Percentiles rank a stretch among this genome's conserved stretches.
phyloP scores from a whole-genome alignment of 2,888 invertebrate genomes.

The Xestia c-nigrum region DNA sequence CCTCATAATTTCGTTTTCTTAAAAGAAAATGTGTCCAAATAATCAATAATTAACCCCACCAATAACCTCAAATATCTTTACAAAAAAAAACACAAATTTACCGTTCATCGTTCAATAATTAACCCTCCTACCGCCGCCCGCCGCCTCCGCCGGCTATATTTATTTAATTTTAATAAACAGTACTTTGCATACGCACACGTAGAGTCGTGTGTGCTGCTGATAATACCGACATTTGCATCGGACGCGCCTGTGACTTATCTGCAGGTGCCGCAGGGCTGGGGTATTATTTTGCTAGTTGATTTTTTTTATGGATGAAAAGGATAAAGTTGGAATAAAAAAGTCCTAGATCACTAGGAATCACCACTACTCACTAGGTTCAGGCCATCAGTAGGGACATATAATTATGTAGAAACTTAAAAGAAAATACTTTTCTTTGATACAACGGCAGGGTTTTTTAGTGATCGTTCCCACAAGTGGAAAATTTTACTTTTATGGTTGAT shows the following conservation, averaged over 20 bases:
- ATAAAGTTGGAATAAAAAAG: not conserved
- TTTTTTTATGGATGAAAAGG: not conserved
- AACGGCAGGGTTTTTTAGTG: not conserved
- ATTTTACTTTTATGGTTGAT: not conserved
- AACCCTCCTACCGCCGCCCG: conserved; percentile 32
- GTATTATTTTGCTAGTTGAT: not conserved
- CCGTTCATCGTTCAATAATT: not conserved
- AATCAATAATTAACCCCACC: not conserved
- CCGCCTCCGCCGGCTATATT: conserved; percentile 75
- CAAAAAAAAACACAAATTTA: not conserved
- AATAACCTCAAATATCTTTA: not conserved
- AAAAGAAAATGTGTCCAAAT: not conserved
- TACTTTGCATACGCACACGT: conserved; percentile 84
- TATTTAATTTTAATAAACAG: conserved; percentile 89
- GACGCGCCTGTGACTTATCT: conserved; percentile 81
- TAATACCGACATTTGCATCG: conserved; percentile 86
- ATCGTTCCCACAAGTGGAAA: too few relatives aligned
- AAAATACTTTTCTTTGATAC: not conserved
- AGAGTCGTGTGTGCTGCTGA: conserved; percentile 81
- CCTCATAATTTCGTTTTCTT: not conserved
- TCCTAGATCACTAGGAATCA: not conserved
- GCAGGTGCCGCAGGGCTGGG: conserved; percentile 73
- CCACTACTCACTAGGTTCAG: too few relatives aligned
- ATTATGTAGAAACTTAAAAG: not conserved
- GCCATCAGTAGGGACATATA: not conserved